Evolutionary conservation across 2,888 invertebrate genomes (phyloP), one percentile per base, ranked within the genome.

Genomic region (Pyrochroa serraticornis): DNA sequence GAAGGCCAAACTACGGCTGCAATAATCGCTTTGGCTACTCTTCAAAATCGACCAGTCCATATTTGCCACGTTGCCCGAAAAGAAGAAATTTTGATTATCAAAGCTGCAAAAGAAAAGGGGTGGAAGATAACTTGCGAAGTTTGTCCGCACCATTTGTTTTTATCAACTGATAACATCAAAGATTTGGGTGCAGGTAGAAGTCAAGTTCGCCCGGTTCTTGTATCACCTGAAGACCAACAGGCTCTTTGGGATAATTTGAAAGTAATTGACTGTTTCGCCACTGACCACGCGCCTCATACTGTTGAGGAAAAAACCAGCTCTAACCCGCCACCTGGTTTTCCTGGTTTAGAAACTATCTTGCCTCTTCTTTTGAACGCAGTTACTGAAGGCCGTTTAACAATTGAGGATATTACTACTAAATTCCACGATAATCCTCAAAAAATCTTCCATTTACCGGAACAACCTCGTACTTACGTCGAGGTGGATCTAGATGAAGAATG

Each of bases 281-380:
- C 99, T 0, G 99, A 99, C 80, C 99, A 99, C 79, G 98, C 99
- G 1, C 99, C 99, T 0, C 99, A 99, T 76, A 89, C 95, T 0
- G 81, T 91, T 1, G 88, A 89, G 69, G 98, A 99, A 78, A 99
- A 99, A 79, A 83, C 84, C 35, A 86, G 89, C 3, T 85, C 85
- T 7, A 88, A 87, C 48, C 91, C 95, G 9, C 95, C 95, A 6
- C 97, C 97, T 1, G 98, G 97, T 0, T 98, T 91, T 74, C 97
- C 98, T 0, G 98, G 99, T 0, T 82, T 99, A 60, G 99, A 99
- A 83, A 99, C 98, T 0, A 95, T 98, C 79, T 82, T 99, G n/a
- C 98, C 99, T 0, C 83, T 99, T 10, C 83, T 99, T 9, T 81
- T 99, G 42, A 97, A 95, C 67, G 97, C 97, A 0, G 96, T 98